Evolutionary conservation across 2,113 vertebrate species (phyloP).

Genomic region (Triplophysa dalaica): DNA sequence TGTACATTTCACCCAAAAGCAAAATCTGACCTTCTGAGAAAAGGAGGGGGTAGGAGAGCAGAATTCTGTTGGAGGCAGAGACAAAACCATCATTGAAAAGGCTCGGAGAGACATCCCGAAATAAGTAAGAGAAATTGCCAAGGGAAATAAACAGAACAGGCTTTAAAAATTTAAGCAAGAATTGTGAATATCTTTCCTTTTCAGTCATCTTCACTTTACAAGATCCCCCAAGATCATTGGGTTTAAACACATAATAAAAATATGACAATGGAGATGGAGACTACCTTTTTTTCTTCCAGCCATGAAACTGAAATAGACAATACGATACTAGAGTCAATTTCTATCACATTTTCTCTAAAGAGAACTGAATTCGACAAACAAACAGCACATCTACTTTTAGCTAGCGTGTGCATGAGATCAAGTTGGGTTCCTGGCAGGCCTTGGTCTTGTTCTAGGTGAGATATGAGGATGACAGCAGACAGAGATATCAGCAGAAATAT

Average conservation of each 20-base stretch:
- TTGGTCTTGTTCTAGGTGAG: slow-evolving; percentile 46
- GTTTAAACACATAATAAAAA: too few species aligned
- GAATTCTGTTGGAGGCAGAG: slow-evolving; percentile 13
- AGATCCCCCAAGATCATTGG: not conserved
- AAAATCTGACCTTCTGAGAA: slow-evolving; percentile 17
- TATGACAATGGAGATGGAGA: too few species aligned
- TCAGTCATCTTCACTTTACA: not conserved
- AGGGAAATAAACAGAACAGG: not conserved
- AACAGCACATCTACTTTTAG: not conserved
- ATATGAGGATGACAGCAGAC: slow-evolving; percentile 41
- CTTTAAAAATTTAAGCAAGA: not conserved
- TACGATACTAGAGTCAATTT: not conserved
- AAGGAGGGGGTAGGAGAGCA: not conserved
- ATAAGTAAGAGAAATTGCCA: not conserved
- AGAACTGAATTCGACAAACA: not conserved
- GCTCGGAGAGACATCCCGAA: not conserved
- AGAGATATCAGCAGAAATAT: slow-evolving; percentile 23
- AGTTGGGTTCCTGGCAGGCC: slow-evolving; percentile 24
- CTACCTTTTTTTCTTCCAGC: not conserved
- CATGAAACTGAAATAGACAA: not conserved
- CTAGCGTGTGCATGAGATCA: not conserved
- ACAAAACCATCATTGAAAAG: slow-evolving; percentile 33
- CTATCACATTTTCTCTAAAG: slow-evolving; percentile 4
- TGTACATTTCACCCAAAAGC: not conserved
- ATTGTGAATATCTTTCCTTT: not conserved